Conservation (phyloP, 53 echinoderm and acorn worm genomes). For the Echinometra lucunter region DNA sequence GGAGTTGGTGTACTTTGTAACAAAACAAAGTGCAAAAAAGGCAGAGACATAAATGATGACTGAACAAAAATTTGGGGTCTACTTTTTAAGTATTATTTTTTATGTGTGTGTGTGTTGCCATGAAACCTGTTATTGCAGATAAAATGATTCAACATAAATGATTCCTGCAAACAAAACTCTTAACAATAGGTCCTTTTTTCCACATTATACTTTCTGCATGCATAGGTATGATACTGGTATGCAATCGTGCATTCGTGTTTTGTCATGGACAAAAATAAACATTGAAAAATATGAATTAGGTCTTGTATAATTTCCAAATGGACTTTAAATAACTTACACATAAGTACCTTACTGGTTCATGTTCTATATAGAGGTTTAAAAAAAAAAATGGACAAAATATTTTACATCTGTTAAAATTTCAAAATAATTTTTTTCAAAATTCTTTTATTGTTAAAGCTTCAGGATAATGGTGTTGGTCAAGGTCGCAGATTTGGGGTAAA, state of each 20-base stretch:
- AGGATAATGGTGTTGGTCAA: not conserved
- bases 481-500: not conserved
- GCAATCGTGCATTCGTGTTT: not conserved
- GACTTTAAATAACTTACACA: not conserved
- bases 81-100: not conserved
- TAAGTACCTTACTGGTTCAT: not conserved
- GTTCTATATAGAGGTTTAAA: not conserved
- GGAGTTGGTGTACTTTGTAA: constrained; percentile 26
- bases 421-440: not conserved
- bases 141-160: not conserved
- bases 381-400: not conserved
- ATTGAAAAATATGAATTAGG: not conserved
- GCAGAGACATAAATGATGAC: not conserved
- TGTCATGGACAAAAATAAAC: not conserved
- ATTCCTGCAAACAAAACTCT: not conserved
- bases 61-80: not conserved
- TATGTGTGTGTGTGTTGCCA: not conserved
- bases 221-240: not conserved
- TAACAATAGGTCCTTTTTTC: not conserved
- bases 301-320: not conserved
- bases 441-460: not conserved
- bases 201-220: not conserved
- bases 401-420: not conserved
- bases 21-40: constrained; percentile 16
- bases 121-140: not conserved